Evolutionary conservation across 1,140 invertebrate genomes (phyloP).

Genomic region (Colletes gigas): DNA sequence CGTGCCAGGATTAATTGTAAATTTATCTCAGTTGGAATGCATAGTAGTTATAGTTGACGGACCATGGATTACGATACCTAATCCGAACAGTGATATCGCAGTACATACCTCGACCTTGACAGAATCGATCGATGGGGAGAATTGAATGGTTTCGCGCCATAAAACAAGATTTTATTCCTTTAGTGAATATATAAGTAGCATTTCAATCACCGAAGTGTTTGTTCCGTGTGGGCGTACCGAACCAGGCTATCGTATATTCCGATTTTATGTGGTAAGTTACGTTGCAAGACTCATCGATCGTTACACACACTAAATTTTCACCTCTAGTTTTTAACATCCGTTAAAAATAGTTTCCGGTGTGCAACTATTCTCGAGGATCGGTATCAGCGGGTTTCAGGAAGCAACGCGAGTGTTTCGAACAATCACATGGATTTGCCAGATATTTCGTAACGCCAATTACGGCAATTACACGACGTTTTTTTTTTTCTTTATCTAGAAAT

Average conservation of each 20-base stretch:
- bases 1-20: background rate
- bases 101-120: constrained; percentile 17
- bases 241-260: no score
- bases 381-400: background rate
- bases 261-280: background rate
- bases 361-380: background rate
- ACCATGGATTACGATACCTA: background rate
- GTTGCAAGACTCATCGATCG: background rate
- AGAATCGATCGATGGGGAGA: constrained; percentile 38
- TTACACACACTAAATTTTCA: background rate
- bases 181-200: background rate
- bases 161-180: constrained; percentile 26
- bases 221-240: background rate
- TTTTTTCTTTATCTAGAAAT: background rate
- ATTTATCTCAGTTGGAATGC: background rate
- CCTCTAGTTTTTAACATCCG: background rate
- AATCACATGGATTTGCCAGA: constrained; percentile 8
- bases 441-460: background rate
- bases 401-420: background rate
- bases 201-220: background rate
- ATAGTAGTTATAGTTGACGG: background rate
- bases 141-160: constrained; percentile 43
- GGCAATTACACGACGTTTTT: background rate
- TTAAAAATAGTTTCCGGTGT: background rate
- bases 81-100: constrained; percentile 21